These are phyloP conservation scores for Tragelaphus buxtoni DNA, from an alignment of 2,113 vertebrate species.

Conservation along the genomic window DNA sequence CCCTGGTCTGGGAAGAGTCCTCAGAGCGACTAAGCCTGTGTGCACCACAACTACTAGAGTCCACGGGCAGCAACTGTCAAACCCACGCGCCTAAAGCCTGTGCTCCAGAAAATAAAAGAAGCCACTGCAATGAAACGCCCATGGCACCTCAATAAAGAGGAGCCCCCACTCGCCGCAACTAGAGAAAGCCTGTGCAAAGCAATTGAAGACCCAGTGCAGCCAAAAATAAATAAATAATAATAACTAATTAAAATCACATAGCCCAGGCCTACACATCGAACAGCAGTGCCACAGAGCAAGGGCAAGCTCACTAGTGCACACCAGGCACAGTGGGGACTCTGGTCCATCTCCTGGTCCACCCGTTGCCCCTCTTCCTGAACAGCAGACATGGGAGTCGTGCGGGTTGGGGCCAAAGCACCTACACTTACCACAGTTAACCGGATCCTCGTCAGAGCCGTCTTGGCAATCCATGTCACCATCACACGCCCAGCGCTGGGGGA, in stretches of 20 bases:
- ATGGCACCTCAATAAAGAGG: neutral
- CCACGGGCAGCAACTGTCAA: neutral
- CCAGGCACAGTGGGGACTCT: accelerated
- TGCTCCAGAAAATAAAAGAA: neutral
- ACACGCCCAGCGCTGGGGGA: slow-evolving; percentile 95
- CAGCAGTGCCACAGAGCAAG: accelerated
- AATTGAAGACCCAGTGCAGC: neutral
- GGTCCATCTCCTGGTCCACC: neutral
- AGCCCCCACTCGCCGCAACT: neutral
- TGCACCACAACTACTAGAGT: neutral
- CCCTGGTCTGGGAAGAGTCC: neutral
- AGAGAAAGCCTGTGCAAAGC: neutral
- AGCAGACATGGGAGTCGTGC: neutral
- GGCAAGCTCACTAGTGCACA: accelerated
- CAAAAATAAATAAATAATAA: neutral
- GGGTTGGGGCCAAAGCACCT: accelerated
- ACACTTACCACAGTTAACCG: slow-evolving; percentile 83
- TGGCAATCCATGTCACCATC: slow-evolving; percentile 96
- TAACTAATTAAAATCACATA: neutral
- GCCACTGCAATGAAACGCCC: neutral
- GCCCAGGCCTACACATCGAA: accelerated
- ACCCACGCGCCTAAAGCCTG: neutral
- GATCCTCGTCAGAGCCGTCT: slow-evolving; percentile 93
- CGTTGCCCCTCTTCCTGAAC: neutral
- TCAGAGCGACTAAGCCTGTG: neutral